These are phyloP conservation scores for Biston stratarius DNA, from an alignment of 2,888 invertebrate species.

Conservation along the genomic window DNA sequence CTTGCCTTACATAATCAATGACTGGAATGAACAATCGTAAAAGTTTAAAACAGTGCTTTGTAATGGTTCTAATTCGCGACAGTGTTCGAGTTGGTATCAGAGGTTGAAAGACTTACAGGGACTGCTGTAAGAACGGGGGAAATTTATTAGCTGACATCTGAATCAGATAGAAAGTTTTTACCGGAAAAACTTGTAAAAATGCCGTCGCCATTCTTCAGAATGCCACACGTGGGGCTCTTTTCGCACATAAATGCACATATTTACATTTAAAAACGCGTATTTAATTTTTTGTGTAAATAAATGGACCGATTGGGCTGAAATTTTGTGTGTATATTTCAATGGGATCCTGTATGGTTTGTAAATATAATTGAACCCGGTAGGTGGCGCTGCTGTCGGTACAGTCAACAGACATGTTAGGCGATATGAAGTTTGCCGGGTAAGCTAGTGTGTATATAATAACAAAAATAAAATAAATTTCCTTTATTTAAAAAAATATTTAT, in stretches of 20 bases:
- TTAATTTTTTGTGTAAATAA: background rate
- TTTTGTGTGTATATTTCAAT: no score
- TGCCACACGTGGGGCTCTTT: conserved; percentile 1
- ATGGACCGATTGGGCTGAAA: no score
- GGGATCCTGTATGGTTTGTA: no score
- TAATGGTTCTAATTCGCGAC: conserved; percentile 13
- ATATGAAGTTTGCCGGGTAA: no score
- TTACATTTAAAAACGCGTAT: background rate
- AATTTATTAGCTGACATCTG: conserved; percentile 46
- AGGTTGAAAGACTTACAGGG: conserved; percentile 34
- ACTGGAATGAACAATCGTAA: no score
- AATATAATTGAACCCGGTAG: no score
- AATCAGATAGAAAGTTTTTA: conserved; percentile 43
- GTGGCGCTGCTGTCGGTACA: no score
- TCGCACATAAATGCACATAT: background rate
- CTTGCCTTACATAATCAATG: background rate
- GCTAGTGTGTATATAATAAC: no score
- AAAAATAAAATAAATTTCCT: no score
- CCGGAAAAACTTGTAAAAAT: conserved; percentile 37
- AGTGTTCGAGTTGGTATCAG: conserved; percentile 27
- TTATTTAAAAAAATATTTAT: no score
- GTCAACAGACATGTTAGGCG: no score
- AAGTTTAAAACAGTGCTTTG: background rate
- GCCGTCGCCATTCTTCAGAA: conserved; percentile 31
- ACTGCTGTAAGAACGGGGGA: conserved; percentile 29